phyloP scores from a whole-genome alignment of 2,888 invertebrate genomes.

The Ligdia adustata region DNA sequence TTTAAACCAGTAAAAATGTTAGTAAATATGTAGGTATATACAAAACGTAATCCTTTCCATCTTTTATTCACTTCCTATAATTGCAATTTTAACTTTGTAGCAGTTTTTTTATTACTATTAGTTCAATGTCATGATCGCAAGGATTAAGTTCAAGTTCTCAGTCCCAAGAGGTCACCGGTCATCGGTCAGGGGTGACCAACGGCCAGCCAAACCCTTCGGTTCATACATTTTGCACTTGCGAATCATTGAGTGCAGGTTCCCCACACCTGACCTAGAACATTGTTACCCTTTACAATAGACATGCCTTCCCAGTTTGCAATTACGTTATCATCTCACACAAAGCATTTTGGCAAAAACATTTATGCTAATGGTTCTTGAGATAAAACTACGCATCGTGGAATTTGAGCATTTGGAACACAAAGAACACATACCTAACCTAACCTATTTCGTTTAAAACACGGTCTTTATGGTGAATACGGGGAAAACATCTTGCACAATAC shows the following conservation, averaged over 20 bases:
- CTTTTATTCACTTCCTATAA: too few species aligned
- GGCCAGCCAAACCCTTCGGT: constrained; percentile 50
- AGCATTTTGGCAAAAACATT: constrained; percentile 33
- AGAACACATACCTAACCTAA: constrained; percentile 19
- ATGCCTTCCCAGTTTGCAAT: constrained; percentile 30
- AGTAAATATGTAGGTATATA: too few species aligned
- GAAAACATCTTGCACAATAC: constrained; percentile 21
- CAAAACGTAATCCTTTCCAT: too few species aligned
- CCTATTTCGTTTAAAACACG: neutral
- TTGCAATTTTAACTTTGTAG: too few species aligned
- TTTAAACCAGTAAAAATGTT: too few species aligned
- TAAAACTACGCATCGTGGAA: constrained; percentile 36
- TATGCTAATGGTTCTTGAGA: constrained; percentile 41
- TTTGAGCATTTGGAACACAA: constrained; percentile 22
- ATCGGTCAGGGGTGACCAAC: constrained; percentile 81
- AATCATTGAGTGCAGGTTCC: constrained; percentile 43
- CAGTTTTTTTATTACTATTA: too few species aligned
- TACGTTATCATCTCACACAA: constrained; percentile 33
- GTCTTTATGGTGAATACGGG: neutral
- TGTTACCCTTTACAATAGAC: constrained; percentile 40
- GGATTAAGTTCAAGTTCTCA: constrained; percentile 70
- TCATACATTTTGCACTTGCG: constrained; percentile 32
- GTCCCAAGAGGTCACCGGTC: constrained; percentile 76
- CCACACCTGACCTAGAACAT: constrained; percentile 51
- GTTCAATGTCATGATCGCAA: constrained; percentile 54